phyloP scores from a whole-genome alignment of 2,113 vertebrate species.

The Scomber japonicus region DNA sequence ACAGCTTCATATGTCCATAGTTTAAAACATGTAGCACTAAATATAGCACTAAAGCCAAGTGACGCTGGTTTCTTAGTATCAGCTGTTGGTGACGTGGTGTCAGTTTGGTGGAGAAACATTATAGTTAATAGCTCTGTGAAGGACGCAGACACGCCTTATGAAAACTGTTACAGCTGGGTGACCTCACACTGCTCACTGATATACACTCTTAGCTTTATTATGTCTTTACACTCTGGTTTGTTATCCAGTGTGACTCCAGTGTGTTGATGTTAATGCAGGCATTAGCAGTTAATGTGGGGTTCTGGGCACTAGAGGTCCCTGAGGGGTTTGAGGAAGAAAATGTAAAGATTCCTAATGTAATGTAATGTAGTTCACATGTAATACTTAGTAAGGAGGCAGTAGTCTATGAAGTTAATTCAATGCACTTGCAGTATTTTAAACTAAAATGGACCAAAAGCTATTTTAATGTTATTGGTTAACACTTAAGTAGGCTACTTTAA shows the following conservation, averaged over 20 bases:
- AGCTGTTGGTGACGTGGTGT: conserved; percentile 52
- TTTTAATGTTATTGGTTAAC: too few relatives aligned
- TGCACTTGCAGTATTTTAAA: too few relatives aligned
- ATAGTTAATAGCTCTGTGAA: too few relatives aligned
- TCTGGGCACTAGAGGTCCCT: not conserved
- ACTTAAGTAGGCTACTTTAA: too few relatives aligned
- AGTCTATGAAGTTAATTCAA: not conserved
- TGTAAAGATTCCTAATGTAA: not conserved
- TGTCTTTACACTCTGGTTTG: not conserved
- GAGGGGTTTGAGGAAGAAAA: too few relatives aligned
- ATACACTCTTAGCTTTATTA: not conserved
- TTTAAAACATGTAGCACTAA: not conserved
- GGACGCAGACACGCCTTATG: not conserved
- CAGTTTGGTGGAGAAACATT: not conserved
- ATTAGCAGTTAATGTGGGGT: rapidly evolving
- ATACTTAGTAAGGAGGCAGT: not conserved
- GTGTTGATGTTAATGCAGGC: not conserved
- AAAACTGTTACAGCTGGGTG: too few relatives aligned
- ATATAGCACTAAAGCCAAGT: not conserved
- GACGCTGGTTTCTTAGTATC: conserved; percentile 16
- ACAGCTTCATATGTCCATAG: not conserved
- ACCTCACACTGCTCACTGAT: not conserved
- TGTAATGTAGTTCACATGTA: too few relatives aligned
- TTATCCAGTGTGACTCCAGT: not conserved
- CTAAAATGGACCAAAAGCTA: too few relatives aligned